Evolutionary conservation across 2,113 vertebrate genomes (phyloP).

Genomic region (Prionailurus viverrinus): DNA sequence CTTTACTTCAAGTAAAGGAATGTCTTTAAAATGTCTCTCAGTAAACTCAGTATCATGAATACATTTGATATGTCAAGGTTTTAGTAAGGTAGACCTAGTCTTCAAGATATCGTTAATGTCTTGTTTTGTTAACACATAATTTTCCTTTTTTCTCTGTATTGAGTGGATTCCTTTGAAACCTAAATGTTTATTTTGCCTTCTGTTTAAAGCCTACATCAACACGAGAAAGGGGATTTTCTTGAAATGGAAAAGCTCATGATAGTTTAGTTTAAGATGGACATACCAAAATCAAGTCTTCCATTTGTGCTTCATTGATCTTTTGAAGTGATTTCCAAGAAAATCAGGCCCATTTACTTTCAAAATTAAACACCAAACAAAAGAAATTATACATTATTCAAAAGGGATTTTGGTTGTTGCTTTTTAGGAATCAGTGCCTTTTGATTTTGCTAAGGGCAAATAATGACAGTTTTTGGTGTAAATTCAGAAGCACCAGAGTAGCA

Average conservation of each 20-base stretch:
- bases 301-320: not conserved
- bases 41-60: not conserved
- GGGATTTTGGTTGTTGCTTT: not conserved
- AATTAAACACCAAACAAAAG: slow-evolving; percentile 24
- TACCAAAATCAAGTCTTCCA: not conserved
- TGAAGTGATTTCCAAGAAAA: slow-evolving; percentile 19
- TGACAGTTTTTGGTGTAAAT: slow-evolving; percentile 23
- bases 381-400: slow-evolving; percentile 53
- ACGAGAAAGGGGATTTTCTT: not conserved
- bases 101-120: not conserved
- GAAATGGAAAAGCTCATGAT: not conserved
- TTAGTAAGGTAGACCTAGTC: not conserved
- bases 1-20: not conserved
- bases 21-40: not conserved
- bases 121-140: not conserved
- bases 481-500: not conserved
- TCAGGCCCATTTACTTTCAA: slow-evolving; percentile 30
- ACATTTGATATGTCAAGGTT: not conserved
- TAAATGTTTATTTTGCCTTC: not conserved
- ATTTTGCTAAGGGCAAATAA: slow-evolving; percentile 20
- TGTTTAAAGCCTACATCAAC: not conserved
- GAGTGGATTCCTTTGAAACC: not conserved
- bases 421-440: not conserved
- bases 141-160: not conserved
- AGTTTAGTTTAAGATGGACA: not conserved